Evolutionary conservation across 2,797 vertebrate species (phyloP).

Genomic region (Clarias pachynema): DNA sequence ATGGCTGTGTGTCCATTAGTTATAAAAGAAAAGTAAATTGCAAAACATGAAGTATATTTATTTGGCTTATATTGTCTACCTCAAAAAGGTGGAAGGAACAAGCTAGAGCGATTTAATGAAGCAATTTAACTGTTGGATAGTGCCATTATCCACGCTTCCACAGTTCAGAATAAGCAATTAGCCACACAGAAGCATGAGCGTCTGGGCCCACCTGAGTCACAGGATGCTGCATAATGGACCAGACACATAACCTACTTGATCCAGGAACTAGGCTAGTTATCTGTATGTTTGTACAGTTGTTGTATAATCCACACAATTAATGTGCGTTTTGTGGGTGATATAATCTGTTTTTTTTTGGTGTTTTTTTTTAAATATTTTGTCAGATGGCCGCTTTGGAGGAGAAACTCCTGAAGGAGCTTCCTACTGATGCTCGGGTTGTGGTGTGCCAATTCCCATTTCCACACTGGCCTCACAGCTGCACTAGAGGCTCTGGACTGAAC

Average conservation of each 20-base stretch:
- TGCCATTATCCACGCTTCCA: slow-evolving; percentile 2
- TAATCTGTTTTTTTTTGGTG: background rate
- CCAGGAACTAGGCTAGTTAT: background rate
- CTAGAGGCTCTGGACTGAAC: slow-evolving; percentile 50
- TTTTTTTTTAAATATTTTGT: background rate
- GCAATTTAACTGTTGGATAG: slow-evolving; percentile 4
- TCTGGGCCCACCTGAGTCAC: slow-evolving; percentile 19
- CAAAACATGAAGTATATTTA: background rate
- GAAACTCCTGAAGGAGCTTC: slow-evolving; percentile 58
- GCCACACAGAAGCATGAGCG: background rate
- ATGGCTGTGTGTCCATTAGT: background rate
- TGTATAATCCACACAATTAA: background rate
- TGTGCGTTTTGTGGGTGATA: background rate
- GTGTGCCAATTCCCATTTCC: slow-evolving; percentile 58
- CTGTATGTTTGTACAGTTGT: background rate
- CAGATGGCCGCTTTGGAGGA: slow-evolving; percentile 59
- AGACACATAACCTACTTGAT: background rate
- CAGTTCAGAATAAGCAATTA: slow-evolving; percentile 17
- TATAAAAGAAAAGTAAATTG: background rate
- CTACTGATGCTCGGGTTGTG: slow-evolving; percentile 53
- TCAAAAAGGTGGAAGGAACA: slow-evolving; percentile 8
- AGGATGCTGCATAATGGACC: background rate
- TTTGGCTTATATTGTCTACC: background rate
- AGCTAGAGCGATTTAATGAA: background rate
- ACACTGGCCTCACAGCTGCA: slow-evolving; percentile 51